phyloP scores from a whole-genome alignment of 2,113 vertebrate genomes.

The Spheniscus mendiculus region DNA sequence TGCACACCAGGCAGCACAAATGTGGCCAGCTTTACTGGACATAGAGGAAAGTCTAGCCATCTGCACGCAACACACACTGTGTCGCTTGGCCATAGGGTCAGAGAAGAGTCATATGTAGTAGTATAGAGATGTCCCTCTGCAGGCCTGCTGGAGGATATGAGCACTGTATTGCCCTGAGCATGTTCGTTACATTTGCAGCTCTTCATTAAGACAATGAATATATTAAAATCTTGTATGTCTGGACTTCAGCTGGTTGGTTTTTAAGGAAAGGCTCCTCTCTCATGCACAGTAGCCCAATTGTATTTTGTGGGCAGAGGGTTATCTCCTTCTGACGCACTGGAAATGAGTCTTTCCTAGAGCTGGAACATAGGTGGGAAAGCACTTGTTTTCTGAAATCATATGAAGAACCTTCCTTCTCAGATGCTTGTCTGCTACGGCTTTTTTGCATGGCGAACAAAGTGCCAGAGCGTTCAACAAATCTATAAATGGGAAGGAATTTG shows the following conservation, averaged over 20 bases:
- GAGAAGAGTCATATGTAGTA: neutral
- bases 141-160: neutral
- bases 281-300: neutral
- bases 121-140: neutral
- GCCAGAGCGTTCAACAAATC: neutral
- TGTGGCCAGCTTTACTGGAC: neutral
- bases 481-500: neutral
- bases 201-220: neutral
- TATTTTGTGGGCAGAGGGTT: neutral
- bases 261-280: neutral
- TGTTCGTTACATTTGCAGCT: neutral
- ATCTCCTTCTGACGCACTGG: neutral
- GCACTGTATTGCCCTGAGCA: neutral
- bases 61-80: neutral
- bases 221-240: constrained; percentile 6
- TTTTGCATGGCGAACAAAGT: neutral
- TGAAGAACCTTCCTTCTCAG: neutral
- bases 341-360: neutral
- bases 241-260: constrained; percentile 1
- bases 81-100: neutral
- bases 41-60: neutral
- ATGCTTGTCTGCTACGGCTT: neutral
- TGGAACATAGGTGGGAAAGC: neutral
- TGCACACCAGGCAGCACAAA: neutral
- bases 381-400: neutral